A percentile compares a stretch with the other conserved stretches of the same genome.
These are phyloP conservation scores for Nycteola revayana DNA, from an alignment of 2,888 invertebrate genomes.

Conservation along the genomic window DNA sequence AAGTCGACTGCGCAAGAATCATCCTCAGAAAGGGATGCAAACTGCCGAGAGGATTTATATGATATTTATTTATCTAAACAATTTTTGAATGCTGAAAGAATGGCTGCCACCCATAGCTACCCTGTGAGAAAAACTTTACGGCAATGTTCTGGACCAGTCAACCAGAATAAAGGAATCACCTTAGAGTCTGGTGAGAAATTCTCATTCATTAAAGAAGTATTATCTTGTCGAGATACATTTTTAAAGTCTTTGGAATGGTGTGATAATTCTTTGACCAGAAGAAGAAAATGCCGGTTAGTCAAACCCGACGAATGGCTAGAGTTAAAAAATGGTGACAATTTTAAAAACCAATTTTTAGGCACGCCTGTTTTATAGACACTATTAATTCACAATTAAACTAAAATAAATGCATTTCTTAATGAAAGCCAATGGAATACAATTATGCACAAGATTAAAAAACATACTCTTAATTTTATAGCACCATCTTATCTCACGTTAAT, in stretches of 20 bases:
- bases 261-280: constrained; percentile 72
- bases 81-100: not conserved
- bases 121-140: not conserved
- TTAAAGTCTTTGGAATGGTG: constrained; percentile 75
- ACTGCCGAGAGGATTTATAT: no score
- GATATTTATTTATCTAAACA: no score
- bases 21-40: no score
- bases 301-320: constrained; percentile 72
- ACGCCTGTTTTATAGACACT: constrained; percentile 17
- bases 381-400: not conserved
- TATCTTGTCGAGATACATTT: constrained; percentile 69
- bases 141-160: constrained; percentile 3
- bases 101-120: not conserved
- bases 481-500: no score
- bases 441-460: no score
- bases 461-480: no score
- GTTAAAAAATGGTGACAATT: constrained; percentile 62
- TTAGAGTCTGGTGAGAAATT: constrained; percentile 71
- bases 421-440: no score
- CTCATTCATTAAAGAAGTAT: constrained; percentile 70
- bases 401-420: no score
- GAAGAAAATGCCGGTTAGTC: constrained; percentile 61
- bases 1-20: no score
- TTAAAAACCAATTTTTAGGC: constrained; percentile 21
- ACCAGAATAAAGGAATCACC: constrained; percentile 50